Evolutionary conservation across 2,113 vertebrate species (phyloP), one percentile per base, ranked within the genome.

Genomic region (Sebastes schlegelii): DNA sequence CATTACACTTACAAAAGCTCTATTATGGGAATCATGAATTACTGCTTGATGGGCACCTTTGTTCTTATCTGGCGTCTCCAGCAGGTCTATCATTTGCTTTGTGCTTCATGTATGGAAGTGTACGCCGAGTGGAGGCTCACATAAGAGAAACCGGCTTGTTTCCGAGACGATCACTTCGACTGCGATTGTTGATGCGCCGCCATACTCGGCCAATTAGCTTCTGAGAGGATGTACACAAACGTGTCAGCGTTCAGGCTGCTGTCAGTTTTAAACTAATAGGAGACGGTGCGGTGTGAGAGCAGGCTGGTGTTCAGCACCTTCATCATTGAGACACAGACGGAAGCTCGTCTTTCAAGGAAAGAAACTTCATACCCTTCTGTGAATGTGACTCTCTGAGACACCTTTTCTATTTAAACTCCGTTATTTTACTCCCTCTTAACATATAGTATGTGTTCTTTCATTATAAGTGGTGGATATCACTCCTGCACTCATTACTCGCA

Each of bases 41-140:
- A 19, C 66, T 12, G 10, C 74, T 58, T 74, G 74, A 91, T 65
- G 7, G 77, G 64, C 40, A 65, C 69, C 66, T 85, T 87, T 85
- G 68, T 81, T 68, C 67, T 82, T n/a, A 77, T 87, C 86, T 68
- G 82, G 76, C 45, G 1, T 65, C 42, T 76, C 7, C 62, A 75
- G 75, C 16, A 57, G 80, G 75, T 51, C 40, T 40, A 26, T 68
- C 55, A 63, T 68, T 74, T 57, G 34, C 80, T 83, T 72, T 82
- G 67, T 57, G 84, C 77, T 5, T 58, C n/a, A 34, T 14, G 46
- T 57, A 42, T 16, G 54, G 46, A 43, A 0, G 12, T 14, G 51
- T 11, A 60, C 19, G 0, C 5, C 0, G 61, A 85, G 77, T 46
- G 63, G 75, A 78, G 79, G 63, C 73, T 62, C 19, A 45, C 19